Percentiles rank a stretch among this genome's conserved stretches.
phyloP scores from a whole-genome alignment of 2,888 invertebrate genomes.

The Antheraea assamensis region DNA sequence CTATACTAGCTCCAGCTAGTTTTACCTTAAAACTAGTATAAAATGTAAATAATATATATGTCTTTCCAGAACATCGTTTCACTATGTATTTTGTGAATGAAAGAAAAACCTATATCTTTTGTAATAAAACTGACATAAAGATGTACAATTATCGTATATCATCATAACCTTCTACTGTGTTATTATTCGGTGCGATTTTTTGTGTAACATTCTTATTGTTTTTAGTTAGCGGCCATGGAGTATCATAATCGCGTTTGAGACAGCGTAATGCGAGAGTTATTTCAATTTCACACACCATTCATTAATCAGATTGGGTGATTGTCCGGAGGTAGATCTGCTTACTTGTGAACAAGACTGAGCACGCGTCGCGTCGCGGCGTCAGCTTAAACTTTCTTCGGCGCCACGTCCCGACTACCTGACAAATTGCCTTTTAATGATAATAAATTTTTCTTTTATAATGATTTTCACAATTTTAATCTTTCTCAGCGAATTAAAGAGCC shows the following conservation, averaged over 20 bases:
- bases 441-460: slow-evolving; percentile 57
- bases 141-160: neutral
- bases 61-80: no score
- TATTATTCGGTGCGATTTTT: slow-evolving; percentile 31
- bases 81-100: no score
- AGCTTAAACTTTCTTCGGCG: slow-evolving; percentile 52
- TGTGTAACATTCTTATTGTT: slow-evolving; percentile 32
- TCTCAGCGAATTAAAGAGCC: slow-evolving; percentile 25
- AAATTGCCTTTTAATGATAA: slow-evolving; percentile 69
- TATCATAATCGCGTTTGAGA: slow-evolving; percentile 35
- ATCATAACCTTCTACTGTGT: neutral
- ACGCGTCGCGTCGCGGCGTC: slow-evolving; percentile 44
- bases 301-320: slow-evolving; percentile 55
- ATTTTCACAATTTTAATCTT: slow-evolving; percentile 42
- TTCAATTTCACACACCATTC: slow-evolving; percentile 62
- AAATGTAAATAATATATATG: no score
- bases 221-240: slow-evolving; percentile 18
- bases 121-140: no score
- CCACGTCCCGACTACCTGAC: slow-evolving; percentile 47
- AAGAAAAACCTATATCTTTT: no score
- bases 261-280: slow-evolving; percentile 40
- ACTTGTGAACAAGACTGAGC: slow-evolving; percentile 41
- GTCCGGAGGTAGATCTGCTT: slow-evolving; percentile 39
- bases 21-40: no score
- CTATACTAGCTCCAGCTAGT: no score